Conservation (phyloP, 2,888 invertebrate genomes). For the Apodemia mormo region DNA sequence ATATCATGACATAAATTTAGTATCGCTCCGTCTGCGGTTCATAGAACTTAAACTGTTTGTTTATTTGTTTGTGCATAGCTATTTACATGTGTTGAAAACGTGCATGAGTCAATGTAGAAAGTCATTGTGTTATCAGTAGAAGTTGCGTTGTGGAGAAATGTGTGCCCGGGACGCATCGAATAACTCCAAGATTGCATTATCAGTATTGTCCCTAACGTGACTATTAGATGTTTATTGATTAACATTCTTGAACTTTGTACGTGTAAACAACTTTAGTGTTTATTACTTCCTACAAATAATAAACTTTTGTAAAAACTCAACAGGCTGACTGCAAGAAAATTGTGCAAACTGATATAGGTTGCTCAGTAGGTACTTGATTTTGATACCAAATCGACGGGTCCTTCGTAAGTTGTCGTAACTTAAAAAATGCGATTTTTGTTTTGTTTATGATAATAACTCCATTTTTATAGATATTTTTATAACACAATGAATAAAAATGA, state of each 20-base stretch:
- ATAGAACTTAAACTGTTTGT: slow-evolving; percentile 67
- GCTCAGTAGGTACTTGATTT: too few species aligned
- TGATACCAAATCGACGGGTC: too few species aligned
- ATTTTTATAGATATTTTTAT: too few species aligned
- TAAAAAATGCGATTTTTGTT: too few species aligned
- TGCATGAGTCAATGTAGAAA: slow-evolving; percentile 68
- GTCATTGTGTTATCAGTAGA: slow-evolving; percentile 69
- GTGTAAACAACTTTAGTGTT: slow-evolving; percentile 48
- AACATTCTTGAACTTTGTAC: slow-evolving; percentile 63
- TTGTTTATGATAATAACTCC: too few species aligned
- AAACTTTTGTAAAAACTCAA: not conserved
- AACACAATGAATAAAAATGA: too few species aligned
- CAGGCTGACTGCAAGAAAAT: too few species aligned
- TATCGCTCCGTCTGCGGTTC: slow-evolving; percentile 65
- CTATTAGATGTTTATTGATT: slow-evolving; percentile 54
- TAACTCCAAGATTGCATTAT: slow-evolving; percentile 49
- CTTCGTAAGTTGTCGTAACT: too few species aligned
- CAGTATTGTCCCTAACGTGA: slow-evolving; percentile 43
- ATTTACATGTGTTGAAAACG: slow-evolving; percentile 56
- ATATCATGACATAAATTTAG: slow-evolving; percentile 74
- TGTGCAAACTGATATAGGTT: too few species aligned
- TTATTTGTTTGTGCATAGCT: slow-evolving; percentile 48
- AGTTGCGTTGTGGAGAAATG: slow-evolving; percentile 61
- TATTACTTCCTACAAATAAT: slow-evolving; percentile 43
- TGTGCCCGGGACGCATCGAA: slow-evolving; percentile 51